Base-by-base conservation (phyloP, 2,797 vertebrate genomes). In the Gadopsis bispinosus region DNA sequence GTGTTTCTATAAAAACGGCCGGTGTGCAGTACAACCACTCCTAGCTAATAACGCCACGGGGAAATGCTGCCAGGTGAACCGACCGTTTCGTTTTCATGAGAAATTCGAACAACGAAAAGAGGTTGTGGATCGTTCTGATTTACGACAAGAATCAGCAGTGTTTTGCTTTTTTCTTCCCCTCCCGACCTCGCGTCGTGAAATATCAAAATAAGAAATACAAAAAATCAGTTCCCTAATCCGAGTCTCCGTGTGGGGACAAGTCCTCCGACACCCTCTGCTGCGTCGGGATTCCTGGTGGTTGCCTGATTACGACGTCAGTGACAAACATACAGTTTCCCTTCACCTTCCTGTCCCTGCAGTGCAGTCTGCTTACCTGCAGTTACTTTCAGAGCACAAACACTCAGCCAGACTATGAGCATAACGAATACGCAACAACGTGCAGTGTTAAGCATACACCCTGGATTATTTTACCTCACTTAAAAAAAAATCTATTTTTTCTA, bases 301-400 rank as follows among this genome's bases (percentile, higher is more conserved):
- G 64, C 72, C 55, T 59, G 60, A 82, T 66, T 64, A 65, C 79
- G 45, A 72, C 69, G 58, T 75, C 69, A 62, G 77, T 72, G 41
- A 75, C 76, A 55, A 63, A 73, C 48, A 48, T 19, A 37, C 9
- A 65, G 69, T 66, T 48, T 64, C 19, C 43, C 54, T 12, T 31
- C 50, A 37, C 64, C 66, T 54, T 67, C 72, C 56, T 43, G 33
- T 48, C 51, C 10, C 66, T 1, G 55, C 26, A 45, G 33, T 31
- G 69, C 17, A 58, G 74, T 12, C 26, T 48, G 48, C 33, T 77
- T 12, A 26, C 62, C 62, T 66, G 70, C 77, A 75, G 66, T 75
- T 59, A 0, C 56, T 19, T 5, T 73, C 31, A 63, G 70, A 64
- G 39, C 45, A 31, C 29, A 61, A n/a, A 19, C 73, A 55, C 70